These are phyloP conservation scores for Baronia brevicornis DNA, from an alignment of 2,888 invertebrate genomes.

Conservation along the genomic window DNA sequence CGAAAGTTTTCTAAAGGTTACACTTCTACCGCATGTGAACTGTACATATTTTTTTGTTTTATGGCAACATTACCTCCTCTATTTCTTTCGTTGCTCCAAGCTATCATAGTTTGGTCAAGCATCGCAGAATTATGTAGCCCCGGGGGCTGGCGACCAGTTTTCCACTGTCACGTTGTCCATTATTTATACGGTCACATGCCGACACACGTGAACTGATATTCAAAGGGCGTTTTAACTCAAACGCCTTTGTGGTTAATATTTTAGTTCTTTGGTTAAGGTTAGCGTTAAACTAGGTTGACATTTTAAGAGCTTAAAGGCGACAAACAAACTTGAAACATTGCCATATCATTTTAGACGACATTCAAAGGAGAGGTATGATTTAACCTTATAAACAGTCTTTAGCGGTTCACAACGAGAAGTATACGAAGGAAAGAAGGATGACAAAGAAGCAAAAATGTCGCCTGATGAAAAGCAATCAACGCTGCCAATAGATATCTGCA, in stretches of 20 bases:
- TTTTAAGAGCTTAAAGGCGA: not conserved
- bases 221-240: constrained; percentile 30
- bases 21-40: too few species aligned
- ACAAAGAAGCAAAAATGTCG: too few species aligned
- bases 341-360: too few species aligned
- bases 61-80: constrained; percentile 19
- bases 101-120: constrained; percentile 36
- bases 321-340: too few species aligned
- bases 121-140: constrained; percentile 61
- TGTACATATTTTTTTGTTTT: too few species aligned
- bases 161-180: constrained; percentile 39
- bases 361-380: too few species aligned
- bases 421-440: too few species aligned
- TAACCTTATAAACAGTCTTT: too few species aligned
- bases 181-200: constrained; percentile 21
- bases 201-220: constrained; percentile 10
- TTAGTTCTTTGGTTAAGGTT: constrained; percentile 9
- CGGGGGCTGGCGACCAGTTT: constrained; percentile 31
- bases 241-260: constrained; percentile 19
- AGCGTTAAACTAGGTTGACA: not conserved
- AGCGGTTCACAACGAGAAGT: too few species aligned
- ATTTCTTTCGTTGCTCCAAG: constrained; percentile 14
- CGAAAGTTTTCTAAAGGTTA: too few species aligned
- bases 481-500: too few species aligned
- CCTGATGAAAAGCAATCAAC: too few species aligned